Evolutionary conservation across 92 coral and sea anemone species (phyloP).

Genomic region (Heliopora coerulea): DNA sequence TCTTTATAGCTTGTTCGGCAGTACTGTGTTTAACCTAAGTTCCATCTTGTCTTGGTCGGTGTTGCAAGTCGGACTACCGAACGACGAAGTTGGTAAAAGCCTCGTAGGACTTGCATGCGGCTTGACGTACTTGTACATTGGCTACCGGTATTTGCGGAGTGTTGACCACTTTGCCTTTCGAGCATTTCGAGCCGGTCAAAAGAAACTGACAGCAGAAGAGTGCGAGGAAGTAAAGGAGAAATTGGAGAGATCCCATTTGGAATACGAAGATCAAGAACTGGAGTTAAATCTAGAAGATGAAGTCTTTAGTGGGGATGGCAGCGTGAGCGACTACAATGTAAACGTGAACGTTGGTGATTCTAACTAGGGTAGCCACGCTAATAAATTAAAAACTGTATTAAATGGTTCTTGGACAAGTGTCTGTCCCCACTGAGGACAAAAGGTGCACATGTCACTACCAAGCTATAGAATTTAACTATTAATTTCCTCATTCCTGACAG

Average conservation of each 20-base stretch:
- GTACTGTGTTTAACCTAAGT: conserved; percentile 80
- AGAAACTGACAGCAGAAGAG: conserved; percentile 41
- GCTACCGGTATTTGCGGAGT: conserved; percentile 62
- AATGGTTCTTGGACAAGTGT: too few relatives aligned
- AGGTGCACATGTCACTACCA: too few relatives aligned
- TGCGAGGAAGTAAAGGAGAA: conserved; percentile 11
- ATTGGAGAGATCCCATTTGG: conserved; percentile 27
- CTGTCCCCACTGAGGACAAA: too few relatives aligned
- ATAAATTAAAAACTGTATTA: too few relatives aligned
- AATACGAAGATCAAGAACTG: conserved; percentile 35
- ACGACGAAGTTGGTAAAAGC: conserved; percentile 68
- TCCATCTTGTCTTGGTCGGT: conserved; percentile 94
- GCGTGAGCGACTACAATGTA: neutral
- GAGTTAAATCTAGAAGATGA: conserved; percentile 26
- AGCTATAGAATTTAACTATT: too few relatives aligned
- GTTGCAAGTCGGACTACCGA: conserved; percentile 73
- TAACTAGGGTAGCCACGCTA: too few relatives aligned
- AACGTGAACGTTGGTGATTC: neutral
- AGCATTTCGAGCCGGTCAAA: conserved; percentile 64
- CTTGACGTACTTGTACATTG: conserved; percentile 66
- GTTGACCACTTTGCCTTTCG: conserved; percentile 58
- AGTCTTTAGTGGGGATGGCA: neutral
- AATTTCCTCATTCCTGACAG: too few relatives aligned
- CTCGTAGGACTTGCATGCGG: conserved; percentile 69
- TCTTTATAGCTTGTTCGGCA: conserved; percentile 84